Evolutionary conservation across 2,888 invertebrate genomes (phyloP).

Genomic region (Leptinotarsa haldemani): DNA sequence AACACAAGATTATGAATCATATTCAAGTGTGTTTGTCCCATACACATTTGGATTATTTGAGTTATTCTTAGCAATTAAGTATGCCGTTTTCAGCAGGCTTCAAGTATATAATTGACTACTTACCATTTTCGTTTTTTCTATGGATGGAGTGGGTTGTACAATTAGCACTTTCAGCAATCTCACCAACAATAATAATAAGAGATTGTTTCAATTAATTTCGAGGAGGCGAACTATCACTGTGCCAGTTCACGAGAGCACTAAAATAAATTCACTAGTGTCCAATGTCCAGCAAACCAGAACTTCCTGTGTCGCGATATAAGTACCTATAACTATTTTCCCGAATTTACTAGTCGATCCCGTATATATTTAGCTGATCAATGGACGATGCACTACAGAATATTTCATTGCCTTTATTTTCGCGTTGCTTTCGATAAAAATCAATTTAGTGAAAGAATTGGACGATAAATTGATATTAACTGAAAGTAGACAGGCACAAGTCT

Average conservation of each 20-base stretch:
- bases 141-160: constrained; percentile 13
- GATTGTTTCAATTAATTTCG: background rate
- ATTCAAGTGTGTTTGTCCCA: too few species aligned
- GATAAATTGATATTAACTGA: constrained; percentile 1
- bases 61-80: background rate
- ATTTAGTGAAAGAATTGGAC: background rate
- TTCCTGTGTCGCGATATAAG: constrained; percentile 6
- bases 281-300: constrained; percentile 8
- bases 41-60: background rate
- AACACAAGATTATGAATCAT: too few species aligned
- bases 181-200: background rate
- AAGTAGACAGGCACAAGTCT: background rate
- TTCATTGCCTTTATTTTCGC: background rate
- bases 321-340: constrained; percentile 5
- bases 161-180: constrained; percentile 9
- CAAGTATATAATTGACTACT: constrained; percentile 9
- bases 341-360: constrained; percentile 5
- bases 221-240: background rate
- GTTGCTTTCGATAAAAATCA: background rate
- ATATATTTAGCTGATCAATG: constrained; percentile 18
- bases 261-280: constrained; percentile 10
- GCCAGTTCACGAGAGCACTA: constrained; percentile 11
- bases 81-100: background rate
- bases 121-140: constrained; percentile 17
- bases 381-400: constrained; percentile 4